Evolutionary conservation across 2,797 vertebrate species (phyloP), one percentile per base, ranked within the genome.

Genomic region (Aselliscus stoliczkanus): DNA sequence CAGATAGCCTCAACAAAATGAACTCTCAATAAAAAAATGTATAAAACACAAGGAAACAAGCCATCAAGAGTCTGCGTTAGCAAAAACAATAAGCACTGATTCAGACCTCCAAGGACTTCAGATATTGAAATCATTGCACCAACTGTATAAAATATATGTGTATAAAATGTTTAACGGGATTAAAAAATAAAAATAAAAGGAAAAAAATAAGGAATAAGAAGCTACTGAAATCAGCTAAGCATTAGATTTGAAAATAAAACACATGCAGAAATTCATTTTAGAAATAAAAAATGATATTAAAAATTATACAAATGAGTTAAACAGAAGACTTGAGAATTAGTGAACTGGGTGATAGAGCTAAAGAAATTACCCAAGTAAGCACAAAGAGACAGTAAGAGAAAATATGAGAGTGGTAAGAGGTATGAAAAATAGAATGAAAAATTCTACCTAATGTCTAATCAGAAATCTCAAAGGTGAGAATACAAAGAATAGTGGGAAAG

Each of bases 281-380:
- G 88, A 82, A 70, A 85, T 65, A 42, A 93, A 92, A 82, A 27
- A 91, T 27, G 80, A 85, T 92, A 67, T 52, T 65, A 60, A 84
- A 20, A 84, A 44, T 13, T 37, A 34, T 52, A 85, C 7, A 75
- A 67, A 47, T 47, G 21, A 25, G 13, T 69, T 65, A 92, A 92
- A 76, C 81, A 67, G 29, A 72, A 81, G 12, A 92, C 75, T 1
- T 34, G 29, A 76, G 47, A 92, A 83, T 87, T 23, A 67, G 25
- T 79, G 29, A 91, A 67, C 6, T 34, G 62, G 65, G 21, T 75
- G 44, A 70, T 2, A 85, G 47, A 88, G 9, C 5, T 75, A 50
- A 88, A 72, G 54, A 92, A 84, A 60, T n/a, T 44, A 90, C 44
- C 31, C 73, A 76, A 39, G 5, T 34, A 47, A 62, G 31, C 25